A percentile compares a stretch with the other conserved stretches of the same genome.
Conservation (phyloP, 2,888 invertebrate genomes). For the Laothoe populi region DNA sequence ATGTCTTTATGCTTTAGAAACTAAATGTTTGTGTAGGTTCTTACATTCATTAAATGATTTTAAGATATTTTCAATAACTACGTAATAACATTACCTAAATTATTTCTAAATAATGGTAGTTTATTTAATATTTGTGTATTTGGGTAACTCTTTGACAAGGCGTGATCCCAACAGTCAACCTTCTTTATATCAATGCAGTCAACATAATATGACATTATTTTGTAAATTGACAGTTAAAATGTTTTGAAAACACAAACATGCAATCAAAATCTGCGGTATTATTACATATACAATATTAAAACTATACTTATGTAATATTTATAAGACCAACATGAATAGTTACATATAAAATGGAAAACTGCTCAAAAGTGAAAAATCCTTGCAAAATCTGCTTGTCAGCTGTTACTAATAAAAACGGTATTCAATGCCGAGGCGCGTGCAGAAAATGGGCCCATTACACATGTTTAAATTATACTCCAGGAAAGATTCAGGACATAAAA, state of each 20-base stretch:
- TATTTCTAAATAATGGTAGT: too few species aligned
- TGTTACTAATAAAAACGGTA: conserved; percentile 54
- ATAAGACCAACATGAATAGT: neutral
- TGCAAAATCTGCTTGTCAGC: conserved; percentile 59
- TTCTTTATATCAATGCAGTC: too few species aligned
- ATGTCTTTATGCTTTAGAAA: too few species aligned
- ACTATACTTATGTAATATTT: neutral
- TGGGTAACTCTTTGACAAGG: too few species aligned
- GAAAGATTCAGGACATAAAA: conserved; percentile 60
- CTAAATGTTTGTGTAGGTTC: too few species aligned
- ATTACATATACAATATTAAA: neutral
- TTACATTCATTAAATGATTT: too few species aligned
- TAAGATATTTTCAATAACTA: too few species aligned
- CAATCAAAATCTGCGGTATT: neutral
- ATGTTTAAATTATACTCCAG: conserved; percentile 58
- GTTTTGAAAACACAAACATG: neutral
- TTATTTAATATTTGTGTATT: too few species aligned
- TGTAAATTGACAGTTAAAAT: neutral
- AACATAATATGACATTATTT: too few species aligned
- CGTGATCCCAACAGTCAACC: too few species aligned
- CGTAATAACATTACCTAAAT: too few species aligned
- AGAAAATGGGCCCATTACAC: conserved; percentile 63
- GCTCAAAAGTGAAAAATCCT: conserved; percentile 52
- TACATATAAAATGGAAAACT: neutral
- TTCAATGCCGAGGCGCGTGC: conserved; percentile 66